Conservation (phyloP, 2,113 vertebrate genomes). For the Verasper variegatus region DNA sequence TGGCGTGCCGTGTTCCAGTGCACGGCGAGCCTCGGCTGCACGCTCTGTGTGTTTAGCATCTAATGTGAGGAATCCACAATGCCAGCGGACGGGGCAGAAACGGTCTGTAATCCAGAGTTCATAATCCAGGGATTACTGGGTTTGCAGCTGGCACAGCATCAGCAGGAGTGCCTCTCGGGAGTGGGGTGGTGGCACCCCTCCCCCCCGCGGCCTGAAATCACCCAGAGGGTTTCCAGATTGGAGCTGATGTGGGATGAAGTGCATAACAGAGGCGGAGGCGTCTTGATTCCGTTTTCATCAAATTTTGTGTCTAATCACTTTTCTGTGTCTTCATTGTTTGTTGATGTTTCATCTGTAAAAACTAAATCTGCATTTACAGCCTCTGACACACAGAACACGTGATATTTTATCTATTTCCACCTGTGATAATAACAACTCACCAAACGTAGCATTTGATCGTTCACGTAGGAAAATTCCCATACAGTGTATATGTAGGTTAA, state of each 20-base stretch:
- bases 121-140: conserved; percentile 83
- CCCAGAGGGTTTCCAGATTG: conserved; percentile 43
- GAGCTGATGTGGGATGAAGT: conserved; percentile 23
- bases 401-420: neutral
- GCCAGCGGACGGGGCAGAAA: conserved; percentile 63
- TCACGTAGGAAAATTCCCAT: neutral
- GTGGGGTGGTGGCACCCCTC: conserved; percentile 51
- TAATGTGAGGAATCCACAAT: conserved; percentile 62
- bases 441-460: neutral
- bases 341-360: neutral
- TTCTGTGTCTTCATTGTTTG: neutral
- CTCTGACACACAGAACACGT: neutral
- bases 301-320: conserved; percentile 5
- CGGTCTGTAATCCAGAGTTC: conserved; percentile 79
- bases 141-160: conserved; percentile 79
- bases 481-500: conserved; percentile 55
- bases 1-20: neutral
- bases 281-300: conserved; percentile 37
- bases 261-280: conserved; percentile 1
- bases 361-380: neutral
- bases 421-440: neutral
- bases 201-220: conserved; percentile 61
- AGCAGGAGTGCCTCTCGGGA: conserved; percentile 57
- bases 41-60: conserved; percentile 33
- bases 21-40: neutral